phyloP scores from a whole-genome alignment of 2,797 vertebrate species.

The Notolepis coatsorum region DNA sequence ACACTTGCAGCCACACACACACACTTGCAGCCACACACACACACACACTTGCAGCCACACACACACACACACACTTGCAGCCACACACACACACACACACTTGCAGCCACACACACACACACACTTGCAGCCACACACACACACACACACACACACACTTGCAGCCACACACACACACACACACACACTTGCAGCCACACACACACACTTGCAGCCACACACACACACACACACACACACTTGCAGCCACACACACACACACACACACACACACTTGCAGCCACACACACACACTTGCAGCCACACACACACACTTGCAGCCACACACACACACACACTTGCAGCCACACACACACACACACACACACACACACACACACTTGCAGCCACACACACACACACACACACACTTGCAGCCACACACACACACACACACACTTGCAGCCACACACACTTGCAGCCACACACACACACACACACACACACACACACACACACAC shows the following conservation, averaged over 20 bases:
- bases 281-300: not conserved
- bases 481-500: not conserved
- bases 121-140: not conserved
- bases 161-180: conserved; percentile 7
- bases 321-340: not conserved
- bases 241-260: too few relatives aligned
- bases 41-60: too few relatives aligned
- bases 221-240: too few relatives aligned
- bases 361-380: conserved; percentile 5
- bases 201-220: too few relatives aligned
- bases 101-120: conserved; percentile 2
- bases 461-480: not conserved
- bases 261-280: too few relatives aligned
- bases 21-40: too few relatives aligned
- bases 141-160: not conserved
- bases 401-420: not conserved
- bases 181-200: conserved; percentile 31
- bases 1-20: not conserved
- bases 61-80: too few relatives aligned
- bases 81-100: too few relatives aligned
- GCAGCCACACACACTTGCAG: not conserved
- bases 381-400: not conserved
- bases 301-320: not conserved
- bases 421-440: not conserved
- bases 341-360: not conserved